Evolutionary conservation across 2,797 vertebrate genomes (phyloP), one percentile per base, ranked within the genome.

Genomic region (Anabas testudineus): DNA sequence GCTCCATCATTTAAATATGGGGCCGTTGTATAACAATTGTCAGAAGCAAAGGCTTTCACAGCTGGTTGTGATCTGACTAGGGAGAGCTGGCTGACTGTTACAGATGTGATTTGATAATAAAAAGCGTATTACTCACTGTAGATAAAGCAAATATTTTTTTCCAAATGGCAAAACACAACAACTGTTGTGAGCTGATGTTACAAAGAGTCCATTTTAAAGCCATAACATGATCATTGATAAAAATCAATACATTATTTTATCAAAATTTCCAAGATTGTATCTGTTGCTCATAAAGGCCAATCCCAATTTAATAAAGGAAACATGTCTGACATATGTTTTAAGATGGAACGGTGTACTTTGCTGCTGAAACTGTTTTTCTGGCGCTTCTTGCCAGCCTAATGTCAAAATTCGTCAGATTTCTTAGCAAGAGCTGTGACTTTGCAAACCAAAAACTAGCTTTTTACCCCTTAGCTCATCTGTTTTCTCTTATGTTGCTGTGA

Each of bases 401-500:
- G 79, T 81, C 77, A 74, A 65, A 67, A 64, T n/a, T 21, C 6
- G 63, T 74, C 42, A 68, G 51, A 54, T 54, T 60, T 79, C 67
- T 65, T 49, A 70, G 76, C 68, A 78, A 63, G 53, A 70, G 60
- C 75, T 81, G 59, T 64, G 61, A 81, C 46, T 60, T 49, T 61
- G 49, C 57, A 59, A 74, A 80, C 32, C 63, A 65, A 66, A 72
- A 74, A 16, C 58, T 32, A 57, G 55, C 59, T 65, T 76, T 73
- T 73, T 57, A 59, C 59, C 67, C 67, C n/a, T 75, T 34, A 0
- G 55, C 63, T 83, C 84, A 87, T 85, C 82, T 85, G 83, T 81
- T 86, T 86, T 57, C 66, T 47, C 67, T 86, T 83, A 79, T 3
- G 58, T 43, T 82, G 82, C 32, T 62, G 74, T 67, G 74, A 81